Evolutionary conservation across 2,888 invertebrate species (phyloP), one percentile per base, ranked within the genome.

Genomic region (Xanthia icteritia): DNA sequence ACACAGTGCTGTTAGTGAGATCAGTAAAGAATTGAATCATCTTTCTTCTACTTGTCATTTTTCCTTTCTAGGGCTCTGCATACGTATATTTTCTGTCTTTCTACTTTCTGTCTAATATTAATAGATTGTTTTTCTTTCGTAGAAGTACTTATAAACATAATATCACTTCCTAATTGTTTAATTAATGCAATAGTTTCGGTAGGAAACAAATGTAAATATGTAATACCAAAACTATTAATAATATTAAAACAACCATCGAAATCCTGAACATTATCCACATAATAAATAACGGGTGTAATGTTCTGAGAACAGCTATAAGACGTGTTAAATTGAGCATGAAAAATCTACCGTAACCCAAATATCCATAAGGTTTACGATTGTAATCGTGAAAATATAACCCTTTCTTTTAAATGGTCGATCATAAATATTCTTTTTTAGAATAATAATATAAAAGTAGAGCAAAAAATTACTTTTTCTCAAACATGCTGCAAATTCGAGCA

Each of bases 291-390:
- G 60, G 36, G 66, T 78, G 68, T 86, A 84, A 84, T 86, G 83
- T 73, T 48, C 72, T 60, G 86, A 69, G 63, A 78, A 73, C 78
- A 72, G 72, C 60, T 73, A 86, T 84, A 75, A 83, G 84, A 75
- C 64, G 36, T 69, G 84, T 86, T 86, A 78, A 84, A 84, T 86
- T 86, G 86, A 75, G 69, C 84, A 54, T 75, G 86, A 73, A 56
- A 78, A 86, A 83, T 79, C 83, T 83, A 83, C 68, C 58, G 72
- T 83, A 69, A 69, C 78, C 68, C 58, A 65, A 54, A 51, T 69
- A 82, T 82, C 60, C 79, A 51, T 86, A 76, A 56, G 81, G 80
- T 79, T 66, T 61, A 83, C 58, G 42, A 79, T 83, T 73, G 39
- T 72, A 74, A 79, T 72, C 65, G 54, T 60, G 36, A 48, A 71